A percentile compares a stretch with the other conserved stretches of the same genome.
These are phyloP conservation scores for Prochilodus magdalenae DNA, from an alignment of 2,113 vertebrate genomes.

Conservation along the genomic window DNA sequence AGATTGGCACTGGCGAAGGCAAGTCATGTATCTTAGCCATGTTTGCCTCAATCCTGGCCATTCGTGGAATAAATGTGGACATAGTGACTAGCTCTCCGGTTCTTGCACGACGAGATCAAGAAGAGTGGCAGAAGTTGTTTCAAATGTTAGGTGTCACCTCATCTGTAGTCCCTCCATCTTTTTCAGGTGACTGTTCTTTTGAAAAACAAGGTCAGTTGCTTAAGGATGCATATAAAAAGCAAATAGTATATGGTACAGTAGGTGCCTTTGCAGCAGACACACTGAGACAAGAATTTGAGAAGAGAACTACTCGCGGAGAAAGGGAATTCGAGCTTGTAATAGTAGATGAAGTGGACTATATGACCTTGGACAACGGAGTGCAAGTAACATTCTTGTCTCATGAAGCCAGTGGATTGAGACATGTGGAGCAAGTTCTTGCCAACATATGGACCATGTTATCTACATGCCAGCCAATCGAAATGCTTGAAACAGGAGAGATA, in stretches of 20 bases:
- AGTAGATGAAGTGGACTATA: constrained; percentile 64
- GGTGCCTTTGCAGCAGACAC: constrained; percentile 53
- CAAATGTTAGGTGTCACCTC: constrained; percentile 53
- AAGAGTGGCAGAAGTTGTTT: constrained; percentile 53
- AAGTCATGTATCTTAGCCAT: constrained; percentile 36
- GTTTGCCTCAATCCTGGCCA: constrained; percentile 41
- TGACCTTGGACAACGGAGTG: constrained; percentile 32
- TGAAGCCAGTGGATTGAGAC: constrained; percentile 53
- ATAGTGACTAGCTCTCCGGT: constrained; percentile 55
- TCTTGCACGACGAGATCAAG: constrained; percentile 48
- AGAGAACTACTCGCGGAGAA: constrained; percentile 30
- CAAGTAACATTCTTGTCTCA: constrained; percentile 54
- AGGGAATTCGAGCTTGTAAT: constrained; percentile 56
- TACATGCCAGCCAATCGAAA: constrained; percentile 45
- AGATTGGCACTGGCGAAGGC: constrained; percentile 59
- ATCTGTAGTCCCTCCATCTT: too few relatives aligned
- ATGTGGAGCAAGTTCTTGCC: constrained; percentile 55
- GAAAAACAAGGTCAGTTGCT: constrained; percentile 20
- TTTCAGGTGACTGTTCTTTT: not conserved
- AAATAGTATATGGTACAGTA: constrained; percentile 53
- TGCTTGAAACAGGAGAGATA: constrained; percentile 39
- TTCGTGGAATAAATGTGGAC: constrained; percentile 51
- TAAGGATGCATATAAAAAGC: constrained; percentile 43
- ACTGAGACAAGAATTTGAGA: constrained; percentile 57
- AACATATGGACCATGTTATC: constrained; percentile 52